Percentiles rank a stretch among this genome's conserved stretches.
phyloP scores from a whole-genome alignment of 2,888 invertebrate species.

The Scelioninae gen. 1 region DNA sequence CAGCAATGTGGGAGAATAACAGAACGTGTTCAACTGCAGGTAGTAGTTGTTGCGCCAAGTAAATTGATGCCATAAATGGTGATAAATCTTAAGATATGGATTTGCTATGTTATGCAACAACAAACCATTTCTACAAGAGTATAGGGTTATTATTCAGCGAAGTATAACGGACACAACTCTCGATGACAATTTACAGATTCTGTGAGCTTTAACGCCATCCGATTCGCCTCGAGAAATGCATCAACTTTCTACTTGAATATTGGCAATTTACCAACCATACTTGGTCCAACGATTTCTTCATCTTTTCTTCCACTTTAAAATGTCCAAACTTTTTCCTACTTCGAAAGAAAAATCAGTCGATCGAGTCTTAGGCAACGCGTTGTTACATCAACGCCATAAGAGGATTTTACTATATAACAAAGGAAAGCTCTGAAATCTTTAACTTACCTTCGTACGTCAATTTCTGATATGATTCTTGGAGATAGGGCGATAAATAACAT shows the following conservation, averaged over 20 bases:
- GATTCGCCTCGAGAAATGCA: constrained; percentile 46
- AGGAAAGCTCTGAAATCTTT: constrained; percentile 35
- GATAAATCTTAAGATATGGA: constrained; percentile 69
- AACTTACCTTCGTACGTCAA: constrained; percentile 41
- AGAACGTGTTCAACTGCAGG: constrained; percentile 35
- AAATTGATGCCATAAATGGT: constrained; percentile 70
- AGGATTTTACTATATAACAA: constrained; percentile 49
- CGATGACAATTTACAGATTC: constrained; percentile 65
- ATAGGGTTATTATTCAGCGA: constrained; percentile 21
- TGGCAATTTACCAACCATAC: constrained; percentile 49
- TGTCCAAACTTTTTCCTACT: constrained; percentile 53
- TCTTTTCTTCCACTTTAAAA: constrained; percentile 41
- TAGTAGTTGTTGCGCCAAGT: constrained; percentile 47
- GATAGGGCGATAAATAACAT: constrained; percentile 16
- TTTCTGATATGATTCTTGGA: constrained; percentile 23
- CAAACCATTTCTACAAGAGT: constrained; percentile 24
- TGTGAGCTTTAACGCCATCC: constrained; percentile 29
- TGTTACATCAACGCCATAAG: constrained; percentile 55
- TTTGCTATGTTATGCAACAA: constrained; percentile 63
- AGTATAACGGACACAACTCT: constrained; percentile 32
- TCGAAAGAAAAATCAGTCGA: constrained; percentile 54
- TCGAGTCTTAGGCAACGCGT: constrained; percentile 50
- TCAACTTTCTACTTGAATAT: constrained; percentile 67
- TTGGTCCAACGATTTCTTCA: constrained; percentile 61
- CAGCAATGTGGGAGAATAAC: constrained; percentile 61